Conservation (phyloP, 2,113 vertebrate species). For the Neopipo cinnamomea region DNA sequence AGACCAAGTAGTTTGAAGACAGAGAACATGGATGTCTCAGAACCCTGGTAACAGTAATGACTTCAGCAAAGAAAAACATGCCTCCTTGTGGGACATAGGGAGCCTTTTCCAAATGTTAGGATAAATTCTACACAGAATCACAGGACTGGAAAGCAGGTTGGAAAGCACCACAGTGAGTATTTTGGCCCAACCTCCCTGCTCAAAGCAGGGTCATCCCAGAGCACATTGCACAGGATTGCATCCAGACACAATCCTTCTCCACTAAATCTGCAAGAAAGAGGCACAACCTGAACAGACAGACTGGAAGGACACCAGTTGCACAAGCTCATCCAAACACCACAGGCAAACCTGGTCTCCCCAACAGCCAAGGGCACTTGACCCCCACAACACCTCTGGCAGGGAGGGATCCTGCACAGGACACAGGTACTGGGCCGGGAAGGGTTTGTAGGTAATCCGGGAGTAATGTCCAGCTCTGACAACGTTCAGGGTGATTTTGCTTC, state of each 20-base stretch:
- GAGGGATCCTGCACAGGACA: not conserved
- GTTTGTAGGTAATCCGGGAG: fast-evolving
- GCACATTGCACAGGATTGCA: not conserved
- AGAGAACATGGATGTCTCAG: not conserved
- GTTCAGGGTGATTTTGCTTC: not conserved
- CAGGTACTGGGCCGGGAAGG: not conserved
- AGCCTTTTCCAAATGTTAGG: not conserved
- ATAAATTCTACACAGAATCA: not conserved
- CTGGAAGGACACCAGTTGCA: not conserved
- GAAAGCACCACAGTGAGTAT: not conserved
- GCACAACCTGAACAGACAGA: fast-evolving
- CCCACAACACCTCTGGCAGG: not conserved
- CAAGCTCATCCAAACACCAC: fast-evolving
- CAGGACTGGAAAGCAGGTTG: not conserved
- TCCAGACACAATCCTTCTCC: not conserved
- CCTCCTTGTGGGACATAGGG: not conserved
- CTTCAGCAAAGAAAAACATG: not conserved
- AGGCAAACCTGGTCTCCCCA: not conserved
- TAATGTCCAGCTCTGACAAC: not conserved
- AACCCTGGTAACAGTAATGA: not conserved
- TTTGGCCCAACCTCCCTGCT: not conserved
- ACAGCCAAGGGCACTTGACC: fast-evolving
- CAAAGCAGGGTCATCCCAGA: not conserved
- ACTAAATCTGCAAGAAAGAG: not conserved
- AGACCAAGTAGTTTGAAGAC: not conserved